Evolutionary conservation across 35 echinoderm and acorn worm species (phyloP).

Genomic region (Lytechinus variegatus): DNA sequence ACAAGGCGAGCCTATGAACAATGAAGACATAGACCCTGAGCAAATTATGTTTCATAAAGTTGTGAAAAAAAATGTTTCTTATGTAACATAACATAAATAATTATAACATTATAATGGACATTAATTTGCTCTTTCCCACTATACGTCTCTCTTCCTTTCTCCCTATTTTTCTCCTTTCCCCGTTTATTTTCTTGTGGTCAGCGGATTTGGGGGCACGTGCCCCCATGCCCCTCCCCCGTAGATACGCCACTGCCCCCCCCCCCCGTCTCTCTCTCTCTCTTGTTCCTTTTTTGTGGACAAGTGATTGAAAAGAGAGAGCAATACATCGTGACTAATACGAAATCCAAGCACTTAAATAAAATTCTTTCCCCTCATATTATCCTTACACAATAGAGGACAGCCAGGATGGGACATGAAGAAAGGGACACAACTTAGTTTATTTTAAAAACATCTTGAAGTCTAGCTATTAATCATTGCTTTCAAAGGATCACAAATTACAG

Average conservation of each 20-base stretch:
- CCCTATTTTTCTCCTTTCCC: too few relatives aligned
- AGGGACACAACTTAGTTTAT: not conserved
- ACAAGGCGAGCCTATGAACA: too few relatives aligned
- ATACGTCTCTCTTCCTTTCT: too few relatives aligned
- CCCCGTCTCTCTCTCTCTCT: not conserved
- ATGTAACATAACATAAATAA: too few relatives aligned
- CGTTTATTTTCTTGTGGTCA: too few relatives aligned
- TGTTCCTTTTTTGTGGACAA: not conserved
- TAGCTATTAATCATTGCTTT: not conserved
- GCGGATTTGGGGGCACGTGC: too few relatives aligned
- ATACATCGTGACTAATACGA: conserved; percentile 3
- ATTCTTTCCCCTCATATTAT: not conserved
- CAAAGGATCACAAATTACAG: conserved; percentile 18
- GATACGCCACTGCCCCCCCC: too few relatives aligned
- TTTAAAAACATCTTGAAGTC: not conserved
- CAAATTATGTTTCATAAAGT: too few relatives aligned
- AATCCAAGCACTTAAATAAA: not conserved
- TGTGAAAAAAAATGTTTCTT: too few relatives aligned
- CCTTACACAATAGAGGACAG: not conserved
- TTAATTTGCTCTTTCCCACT: too few relatives aligned
- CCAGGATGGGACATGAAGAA: not conserved
- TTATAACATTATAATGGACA: too few relatives aligned
- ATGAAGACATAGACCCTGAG: too few relatives aligned
- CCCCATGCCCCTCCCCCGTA: not conserved
- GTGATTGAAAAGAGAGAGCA: not conserved